Base-by-base conservation (phyloP, 2,888 invertebrate genomes). In the Syritta pipiens region DNA sequence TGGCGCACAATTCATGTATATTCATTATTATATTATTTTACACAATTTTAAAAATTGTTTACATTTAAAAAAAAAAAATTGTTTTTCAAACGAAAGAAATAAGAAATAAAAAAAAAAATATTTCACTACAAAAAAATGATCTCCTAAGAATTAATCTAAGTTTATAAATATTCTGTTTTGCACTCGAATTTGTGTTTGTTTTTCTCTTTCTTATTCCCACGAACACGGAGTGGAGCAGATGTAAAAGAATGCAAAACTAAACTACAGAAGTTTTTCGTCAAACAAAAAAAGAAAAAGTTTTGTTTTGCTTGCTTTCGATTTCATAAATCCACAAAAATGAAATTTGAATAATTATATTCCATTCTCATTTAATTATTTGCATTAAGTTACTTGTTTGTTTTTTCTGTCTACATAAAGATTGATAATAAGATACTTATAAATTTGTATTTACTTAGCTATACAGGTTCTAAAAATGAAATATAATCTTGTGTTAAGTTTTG, bases 1-100 rank as follows among this genome's bases (percentile, higher is more conserved):
- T 79, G 74, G 79, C 79, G 79, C 74, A n/a, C n/a, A 62, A 79
- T 77, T 72, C 65, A 71, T 65, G 35, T 12, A 35, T 49, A 26
- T 46, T 30, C 30, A 7, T 7, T 44, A 46, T 62, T 71, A 68
- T 79, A 20, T 67, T 72, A 44, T 68, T 79, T 62, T 57, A 60
- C 62, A 74, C 40, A 65, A 60, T 72, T 67, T 77, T 77, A 44
- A 48, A 60, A 55, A 69, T 68, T 68, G 62, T 63, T 59, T 28
- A 19, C 9, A 37, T 10, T 37, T n/a, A 12, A 46, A 20, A 46
- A 9, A 46, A 46, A 35, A 22, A 22, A 46, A 46, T 6, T 7
- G n/a, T 9, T 3, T 28, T 28, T 6, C n/a, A n/a, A 28, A 28
- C 28, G 28, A 44, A n/a, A 32, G 12, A 22, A 28, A 12, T 60